Conservation (phyloP, 2,113 vertebrate species). For the Sceloporus undulatus region DNA sequence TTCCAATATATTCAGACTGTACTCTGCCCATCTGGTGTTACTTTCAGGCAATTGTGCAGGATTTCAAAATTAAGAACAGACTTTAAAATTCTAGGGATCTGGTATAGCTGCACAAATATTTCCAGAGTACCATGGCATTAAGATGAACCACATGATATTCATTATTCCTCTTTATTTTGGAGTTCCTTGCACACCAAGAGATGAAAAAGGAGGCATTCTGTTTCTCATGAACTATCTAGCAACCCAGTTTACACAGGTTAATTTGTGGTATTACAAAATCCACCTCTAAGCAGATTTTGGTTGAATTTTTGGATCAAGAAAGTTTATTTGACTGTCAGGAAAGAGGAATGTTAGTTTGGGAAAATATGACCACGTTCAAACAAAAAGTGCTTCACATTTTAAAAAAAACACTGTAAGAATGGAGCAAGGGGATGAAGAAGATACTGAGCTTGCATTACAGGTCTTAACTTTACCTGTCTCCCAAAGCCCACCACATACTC, state of each 20-base stretch:
- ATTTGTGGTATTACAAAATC: neutral
- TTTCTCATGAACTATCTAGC: neutral
- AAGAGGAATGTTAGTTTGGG: neutral
- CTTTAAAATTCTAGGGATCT: constrained; percentile 42
- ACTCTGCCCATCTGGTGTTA: constrained; percentile 33
- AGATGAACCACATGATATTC: neutral
- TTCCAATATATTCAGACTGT: neutral
- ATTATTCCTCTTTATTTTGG: neutral
- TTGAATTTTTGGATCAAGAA: neutral
- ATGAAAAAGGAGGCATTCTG: neutral
- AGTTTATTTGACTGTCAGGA: neutral
- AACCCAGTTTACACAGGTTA: neutral
- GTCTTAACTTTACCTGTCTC: no score
- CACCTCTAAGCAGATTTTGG: neutral
- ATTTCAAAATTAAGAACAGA: constrained; percentile 24
- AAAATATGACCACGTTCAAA: neutral
- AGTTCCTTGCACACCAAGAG: neutral
- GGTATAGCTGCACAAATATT: neutral
- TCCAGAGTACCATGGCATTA: neutral
- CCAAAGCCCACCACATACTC: no score
- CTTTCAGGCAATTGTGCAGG: constrained; percentile 28
- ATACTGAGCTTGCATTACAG: no score
- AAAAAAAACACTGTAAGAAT: neutral
- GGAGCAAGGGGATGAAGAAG: neutral
- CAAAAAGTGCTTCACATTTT: neutral